Evolutionary conservation across 2,888 invertebrate genomes (phyloP).

Genomic region (Agonopterix heracliana): DNA sequence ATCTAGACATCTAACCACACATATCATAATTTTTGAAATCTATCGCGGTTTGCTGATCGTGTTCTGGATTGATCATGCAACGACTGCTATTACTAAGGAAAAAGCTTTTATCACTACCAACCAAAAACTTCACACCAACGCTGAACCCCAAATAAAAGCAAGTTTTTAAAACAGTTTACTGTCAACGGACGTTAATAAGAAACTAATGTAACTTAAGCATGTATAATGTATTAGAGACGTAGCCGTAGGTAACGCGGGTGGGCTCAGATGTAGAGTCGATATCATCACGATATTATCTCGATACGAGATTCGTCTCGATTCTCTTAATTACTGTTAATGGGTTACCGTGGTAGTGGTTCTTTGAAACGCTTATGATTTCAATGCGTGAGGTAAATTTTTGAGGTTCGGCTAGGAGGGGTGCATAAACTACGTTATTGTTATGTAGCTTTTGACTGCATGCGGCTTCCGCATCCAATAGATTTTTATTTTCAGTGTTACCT

Average conservation of each 20-base stretch:
- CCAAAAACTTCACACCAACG: not conserved
- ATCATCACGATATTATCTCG: slow-evolving; percentile 65
- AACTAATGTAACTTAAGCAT: slow-evolving; percentile 51
- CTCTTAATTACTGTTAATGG: slow-evolving; percentile 72
- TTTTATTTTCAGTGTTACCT: no score
- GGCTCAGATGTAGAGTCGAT: slow-evolving; percentile 58
- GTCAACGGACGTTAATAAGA: slow-evolving; percentile 37
- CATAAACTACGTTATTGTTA: no score
- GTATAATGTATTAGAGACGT: slow-evolving; percentile 61
- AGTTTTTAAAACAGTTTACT: not conserved
- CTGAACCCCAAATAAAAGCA: not conserved
- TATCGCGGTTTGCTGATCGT: no score
- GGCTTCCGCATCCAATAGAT: no score
- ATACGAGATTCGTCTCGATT: slow-evolving; percentile 64
- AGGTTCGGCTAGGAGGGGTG: not conserved
- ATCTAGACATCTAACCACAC: no score
- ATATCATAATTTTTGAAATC: no score
- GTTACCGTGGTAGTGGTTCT: slow-evolving; percentile 44
- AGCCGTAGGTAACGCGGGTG: slow-evolving; percentile 49
- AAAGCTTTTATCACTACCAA: not conserved
- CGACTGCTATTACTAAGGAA: no score
- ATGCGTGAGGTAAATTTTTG: slow-evolving; percentile 64
- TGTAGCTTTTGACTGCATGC: no score
- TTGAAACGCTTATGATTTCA: slow-evolving; percentile 74
- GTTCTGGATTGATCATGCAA: no score